phyloP scores from a whole-genome alignment of 2,888 invertebrate species.

The Eilema sororculum region DNA sequence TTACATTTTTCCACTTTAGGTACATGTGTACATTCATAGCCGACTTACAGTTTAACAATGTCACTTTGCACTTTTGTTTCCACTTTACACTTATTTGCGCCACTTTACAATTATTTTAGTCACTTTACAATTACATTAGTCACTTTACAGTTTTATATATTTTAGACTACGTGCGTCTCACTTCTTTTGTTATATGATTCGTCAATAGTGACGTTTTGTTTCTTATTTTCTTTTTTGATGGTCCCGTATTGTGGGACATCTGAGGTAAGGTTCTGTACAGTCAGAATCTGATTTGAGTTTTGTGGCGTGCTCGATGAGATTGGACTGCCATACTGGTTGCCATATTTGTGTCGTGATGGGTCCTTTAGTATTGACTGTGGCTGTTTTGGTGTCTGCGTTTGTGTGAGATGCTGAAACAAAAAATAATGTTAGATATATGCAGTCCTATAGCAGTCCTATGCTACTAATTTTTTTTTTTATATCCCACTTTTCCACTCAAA shows the following conservation, averaged over 20 bases:
- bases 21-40: slow-evolving; percentile 25
- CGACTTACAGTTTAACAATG: slow-evolving; percentile 18
- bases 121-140: slow-evolving; percentile 23
- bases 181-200: slow-evolving; percentile 79
- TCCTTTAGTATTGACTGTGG: slow-evolving; percentile 89
- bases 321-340: slow-evolving; percentile 83
- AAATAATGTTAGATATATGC: neutral
- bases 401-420: slow-evolving; percentile 79
- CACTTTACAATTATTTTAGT: slow-evolving; percentile 22
- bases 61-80: slow-evolving; percentile 15
- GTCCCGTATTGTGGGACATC: slow-evolving; percentile 86
- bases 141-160: slow-evolving; percentile 10
- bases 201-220: slow-evolving; percentile 84
- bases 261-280: slow-evolving; percentile 85
- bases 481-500: too few species aligned
- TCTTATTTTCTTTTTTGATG: slow-evolving; percentile 82
- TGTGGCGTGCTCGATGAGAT: slow-evolving; percentile 80
- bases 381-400: slow-evolving; percentile 81
- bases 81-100: slow-evolving; percentile 33
- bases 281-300: slow-evolving; percentile 86
- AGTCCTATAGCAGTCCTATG: neutral
- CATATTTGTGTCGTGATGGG: slow-evolving; percentile 88
- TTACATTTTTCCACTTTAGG: slow-evolving; percentile 27
- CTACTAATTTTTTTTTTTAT: neutral
- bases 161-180: slow-evolving; percentile 80